These are phyloP conservation scores for Zootermopsis nevadensis DNA, from an alignment of 2,888 invertebrate genomes.

Conservation along the genomic window DNA sequence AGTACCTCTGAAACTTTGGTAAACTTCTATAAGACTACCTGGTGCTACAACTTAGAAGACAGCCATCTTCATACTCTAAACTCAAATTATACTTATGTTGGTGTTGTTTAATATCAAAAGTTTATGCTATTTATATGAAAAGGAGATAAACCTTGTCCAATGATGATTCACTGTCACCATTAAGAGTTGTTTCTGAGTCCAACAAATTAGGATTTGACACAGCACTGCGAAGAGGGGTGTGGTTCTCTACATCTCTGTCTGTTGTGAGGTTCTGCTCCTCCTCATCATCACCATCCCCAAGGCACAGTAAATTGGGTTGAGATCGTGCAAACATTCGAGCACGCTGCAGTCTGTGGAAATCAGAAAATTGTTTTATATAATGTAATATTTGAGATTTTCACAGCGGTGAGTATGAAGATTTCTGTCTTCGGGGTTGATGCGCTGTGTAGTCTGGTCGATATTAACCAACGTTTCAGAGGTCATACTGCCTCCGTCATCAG, in stretches of 20 bases:
- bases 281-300: constrained; percentile 66
- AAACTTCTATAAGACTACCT: no score
- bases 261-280: constrained; percentile 62
- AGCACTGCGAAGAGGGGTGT: constrained; percentile 54
- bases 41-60: no score
- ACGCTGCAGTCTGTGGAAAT: constrained; percentile 64
- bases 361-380: not conserved
- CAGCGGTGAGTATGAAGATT: no score
- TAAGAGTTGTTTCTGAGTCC: constrained; percentile 50
- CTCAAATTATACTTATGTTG: no score
- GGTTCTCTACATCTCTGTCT: not conserved
- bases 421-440: no score
- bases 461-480: no score
- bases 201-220: constrained; percentile 60
- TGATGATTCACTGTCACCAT: not conserved
- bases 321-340: constrained; percentile 70
- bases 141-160: constrained; percentile 5
- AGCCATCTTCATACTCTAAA: no score
- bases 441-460: no score
- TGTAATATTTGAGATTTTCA: no score
- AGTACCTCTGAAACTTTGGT: no score
- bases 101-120: no score
- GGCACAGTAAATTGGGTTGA: constrained; percentile 72
- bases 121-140: not conserved
- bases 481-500: no score